Percentiles rank a stretch among this genome's conserved stretches.
Conservation (phyloP, 2,888 invertebrate genomes). For the Diplazon laetatorius region DNA sequence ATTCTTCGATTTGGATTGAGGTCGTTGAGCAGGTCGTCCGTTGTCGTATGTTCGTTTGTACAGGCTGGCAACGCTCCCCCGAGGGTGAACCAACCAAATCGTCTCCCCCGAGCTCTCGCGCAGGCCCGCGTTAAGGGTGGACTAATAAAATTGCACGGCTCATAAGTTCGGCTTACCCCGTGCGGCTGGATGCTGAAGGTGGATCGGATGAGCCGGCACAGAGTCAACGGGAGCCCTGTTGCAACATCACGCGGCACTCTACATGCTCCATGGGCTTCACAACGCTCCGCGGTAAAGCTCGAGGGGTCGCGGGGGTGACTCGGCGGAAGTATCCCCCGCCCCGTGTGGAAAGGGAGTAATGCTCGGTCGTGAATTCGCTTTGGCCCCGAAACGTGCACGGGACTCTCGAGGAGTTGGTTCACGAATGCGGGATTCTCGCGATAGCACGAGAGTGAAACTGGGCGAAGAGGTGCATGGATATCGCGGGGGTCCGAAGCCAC, state of each 20-base stretch:
- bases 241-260: not conserved
- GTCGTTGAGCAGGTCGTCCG: slow-evolving; percentile 24
- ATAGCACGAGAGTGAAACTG: slow-evolving; percentile 58
- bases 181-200: slow-evolving; percentile 24
- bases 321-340: slow-evolving; percentile 68
- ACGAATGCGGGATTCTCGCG: slow-evolving; percentile 15
- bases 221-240: slow-evolving; percentile 3
- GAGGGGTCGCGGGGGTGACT: slow-evolving; percentile 65
- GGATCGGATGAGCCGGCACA: not conserved
- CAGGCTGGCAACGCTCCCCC: slow-evolving; percentile 1
- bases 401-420: slow-evolving; percentile 27
- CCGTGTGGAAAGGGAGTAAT: slow-evolving; percentile 52
- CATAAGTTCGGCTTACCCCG: slow-evolving; percentile 64
- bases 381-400: slow-evolving; percentile 53
- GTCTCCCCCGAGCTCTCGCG: not conserved
- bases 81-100: slow-evolving; percentile 4
- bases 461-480: slow-evolving; percentile 51
- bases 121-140: slow-evolving; percentile 39
- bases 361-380: slow-evolving; percentile 72
- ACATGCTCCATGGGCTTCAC: not conserved
- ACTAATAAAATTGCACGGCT: slow-evolving; percentile 67
- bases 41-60: slow-evolving; percentile 35
- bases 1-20: slow-evolving; percentile 29
- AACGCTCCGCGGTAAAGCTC: not conserved
- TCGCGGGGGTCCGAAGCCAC: slow-evolving; percentile 9